Evolutionary conservation across 1,140 invertebrate genomes (phyloP), one percentile per base, ranked within the genome.

Genomic region (Scaptodrosophila lebanonensis): DNA sequence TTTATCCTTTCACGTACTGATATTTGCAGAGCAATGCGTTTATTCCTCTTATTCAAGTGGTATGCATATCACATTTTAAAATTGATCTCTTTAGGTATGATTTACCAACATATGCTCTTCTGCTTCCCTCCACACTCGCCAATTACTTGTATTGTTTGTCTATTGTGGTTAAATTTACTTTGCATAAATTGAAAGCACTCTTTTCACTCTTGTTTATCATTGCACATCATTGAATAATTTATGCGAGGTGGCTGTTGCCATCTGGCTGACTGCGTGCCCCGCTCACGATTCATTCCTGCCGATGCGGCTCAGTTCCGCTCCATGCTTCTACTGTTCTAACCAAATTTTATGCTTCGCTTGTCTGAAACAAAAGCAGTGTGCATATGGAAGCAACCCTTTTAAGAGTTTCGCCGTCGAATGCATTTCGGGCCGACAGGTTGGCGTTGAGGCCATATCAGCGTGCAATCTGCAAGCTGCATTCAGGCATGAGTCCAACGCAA

Each of bases 391-490:
- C 52, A 45, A 57, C 56, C 61, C 56, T 17, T 32, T 63, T 53
- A 58, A 51, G 44, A 30, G 43, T 52, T 39, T 53, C 22, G 17
- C 54, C 54, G 60, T 53, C 12, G 51, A 52, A 52, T 27, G 29
- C 18, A 11, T 40, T 22, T 27, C 35, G 30, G 11, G 12, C 36
- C 8, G 13, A 12, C 8, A 9, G 7, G 36, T 64, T 43, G 50
- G 35, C 22, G 15, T 18, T 27, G 39, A 29, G 17, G 15, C 29
- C 58, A 60, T 73, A 73, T 63, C 53, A 57, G 68, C 49, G 60
- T 66, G 75, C 75, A 82, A 79, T 82, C 75, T 79, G 52, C 54
- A 40, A 35, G 8, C 52, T 70, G 66, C 66, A 75, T 82, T 79
- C 39, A 66, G 58, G 65, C 75, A 51, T 75, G 53, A 62, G n/a